These are phyloP conservation scores for Galerucella pusilla DNA, from an alignment of 2,888 invertebrate species.

Conservation along the genomic window DNA sequence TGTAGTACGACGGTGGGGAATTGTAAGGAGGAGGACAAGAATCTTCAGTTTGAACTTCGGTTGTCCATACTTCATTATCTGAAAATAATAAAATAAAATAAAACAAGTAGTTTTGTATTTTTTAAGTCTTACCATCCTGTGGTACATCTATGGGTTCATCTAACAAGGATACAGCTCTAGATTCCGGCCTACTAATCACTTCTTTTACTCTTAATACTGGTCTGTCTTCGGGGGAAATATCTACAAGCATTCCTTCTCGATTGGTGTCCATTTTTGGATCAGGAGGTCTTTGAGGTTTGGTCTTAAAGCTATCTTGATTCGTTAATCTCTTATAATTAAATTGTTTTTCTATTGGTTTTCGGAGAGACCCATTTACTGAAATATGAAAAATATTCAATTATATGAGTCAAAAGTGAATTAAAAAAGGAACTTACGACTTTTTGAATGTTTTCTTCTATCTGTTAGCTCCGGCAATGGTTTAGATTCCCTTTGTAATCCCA, in stretches of 20 bases:
- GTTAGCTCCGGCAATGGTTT: slow-evolving; percentile 61
- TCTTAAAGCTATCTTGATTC: slow-evolving; percentile 69
- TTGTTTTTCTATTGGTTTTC: slow-evolving; percentile 69
- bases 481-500: slow-evolving; percentile 64
- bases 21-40: slow-evolving; percentile 67
- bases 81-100: slow-evolving; percentile 19
- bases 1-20: slow-evolving; percentile 69
- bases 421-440: slow-evolving; percentile 49
- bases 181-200: slow-evolving; percentile 34
- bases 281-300: slow-evolving; percentile 65
- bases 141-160: slow-evolving; percentile 82
- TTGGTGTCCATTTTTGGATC: slow-evolving; percentile 59
- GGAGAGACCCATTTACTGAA: slow-evolving; percentile 49
- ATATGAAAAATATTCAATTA: background rate
- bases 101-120: background rate
- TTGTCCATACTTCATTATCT: slow-evolving; percentile 45
- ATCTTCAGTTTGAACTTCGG: slow-evolving; percentile 34
- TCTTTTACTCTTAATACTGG: slow-evolving; percentile 42
- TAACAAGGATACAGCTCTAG: slow-evolving; percentile 69
- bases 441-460: slow-evolving; percentile 65
- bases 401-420: background rate
- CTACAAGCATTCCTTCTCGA: slow-evolving; percentile 78
- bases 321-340: slow-evolving; percentile 86
- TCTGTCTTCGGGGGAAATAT: slow-evolving; percentile 72
- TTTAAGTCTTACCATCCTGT: slow-evolving; percentile 64